Percentiles rank a stretch among this genome's conserved stretches.
Evolutionary conservation across 2,888 invertebrate species (phyloP).

Genomic region (Spilosoma lubricipeda): DNA sequence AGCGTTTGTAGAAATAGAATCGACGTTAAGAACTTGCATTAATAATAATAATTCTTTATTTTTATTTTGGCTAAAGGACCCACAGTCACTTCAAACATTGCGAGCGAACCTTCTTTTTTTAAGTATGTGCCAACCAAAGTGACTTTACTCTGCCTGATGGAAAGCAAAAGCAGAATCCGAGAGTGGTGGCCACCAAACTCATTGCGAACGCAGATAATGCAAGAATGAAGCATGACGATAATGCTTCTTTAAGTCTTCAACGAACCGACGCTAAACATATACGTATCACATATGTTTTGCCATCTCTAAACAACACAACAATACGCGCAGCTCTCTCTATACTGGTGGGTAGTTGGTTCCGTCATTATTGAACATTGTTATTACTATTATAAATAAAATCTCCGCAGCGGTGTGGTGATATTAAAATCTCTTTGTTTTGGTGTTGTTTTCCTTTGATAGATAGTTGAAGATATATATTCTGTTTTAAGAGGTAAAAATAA

Average conservation of each 20-base stretch:
- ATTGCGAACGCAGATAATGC: too few relatives aligned
- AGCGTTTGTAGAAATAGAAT: too few relatives aligned
- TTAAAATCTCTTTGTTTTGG: slow-evolving; percentile 78
- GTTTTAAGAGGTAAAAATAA: neutral
- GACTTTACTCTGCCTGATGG: too few relatives aligned
- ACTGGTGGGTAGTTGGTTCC: slow-evolving; percentile 64
- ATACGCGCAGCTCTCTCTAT: slow-evolving; percentile 37
- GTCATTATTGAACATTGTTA: slow-evolving; percentile 83
- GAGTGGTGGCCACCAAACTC: too few relatives aligned
- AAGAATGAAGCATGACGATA: too few relatives aligned
- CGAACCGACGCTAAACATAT: neutral
- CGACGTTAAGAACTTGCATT: too few relatives aligned
- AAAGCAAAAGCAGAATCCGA: too few relatives aligned
- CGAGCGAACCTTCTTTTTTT: too few relatives aligned
- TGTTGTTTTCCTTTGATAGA: neutral
- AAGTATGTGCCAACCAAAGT: too few relatives aligned
- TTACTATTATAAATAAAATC: slow-evolving; percentile 82
- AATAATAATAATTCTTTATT: too few relatives aligned
- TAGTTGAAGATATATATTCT: neutral
- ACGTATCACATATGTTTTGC: neutral
- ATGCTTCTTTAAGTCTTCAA: neutral
- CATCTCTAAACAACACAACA: neutral
- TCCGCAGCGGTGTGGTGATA: slow-evolving; percentile 79
- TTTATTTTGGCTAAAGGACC: too few relatives aligned
- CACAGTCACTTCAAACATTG: too few relatives aligned